Evolutionary conservation across 2,888 invertebrate species (phyloP).

Genomic region (Apodemia hepburni): DNA sequence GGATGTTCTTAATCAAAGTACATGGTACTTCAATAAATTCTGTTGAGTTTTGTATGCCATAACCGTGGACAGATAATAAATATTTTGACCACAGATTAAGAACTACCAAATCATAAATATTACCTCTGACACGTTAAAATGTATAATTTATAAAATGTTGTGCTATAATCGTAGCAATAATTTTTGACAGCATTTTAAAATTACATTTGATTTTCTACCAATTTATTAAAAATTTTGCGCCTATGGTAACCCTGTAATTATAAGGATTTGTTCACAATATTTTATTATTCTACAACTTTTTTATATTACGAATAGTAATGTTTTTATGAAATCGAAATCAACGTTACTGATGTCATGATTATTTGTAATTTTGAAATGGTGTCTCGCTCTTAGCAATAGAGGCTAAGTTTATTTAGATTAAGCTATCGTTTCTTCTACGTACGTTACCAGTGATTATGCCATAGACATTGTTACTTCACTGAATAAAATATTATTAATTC

Average conservation of each 20-base stretch:
- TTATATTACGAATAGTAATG: not conserved
- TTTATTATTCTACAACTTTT: not conserved
- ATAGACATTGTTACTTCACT: constrained; percentile 74
- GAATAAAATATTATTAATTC: constrained; percentile 57
- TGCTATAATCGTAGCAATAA: constrained; percentile 14
- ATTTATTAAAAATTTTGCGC: not conserved
- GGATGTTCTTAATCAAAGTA: constrained; percentile 5
- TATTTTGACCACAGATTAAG: not conserved
- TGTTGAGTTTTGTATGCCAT: no score
- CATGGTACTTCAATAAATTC: not conserved
- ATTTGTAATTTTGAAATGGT: constrained; percentile 2
- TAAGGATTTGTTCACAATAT: not conserved
- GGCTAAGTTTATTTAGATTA: constrained; percentile 51
- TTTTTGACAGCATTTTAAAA: constrained; percentile 1
- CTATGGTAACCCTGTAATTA: not conserved
- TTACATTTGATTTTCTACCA: not conserved
- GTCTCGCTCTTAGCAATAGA: constrained; percentile 38
- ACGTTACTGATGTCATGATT: not conserved
- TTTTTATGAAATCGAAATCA: not conserved
- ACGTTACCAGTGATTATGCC: constrained; percentile 78
- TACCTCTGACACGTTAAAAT: constrained; percentile 2
- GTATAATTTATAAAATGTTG: constrained; percentile 12
- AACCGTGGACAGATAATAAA: not conserved
- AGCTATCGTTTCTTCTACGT: constrained; percentile 49
- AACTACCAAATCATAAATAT: constrained; percentile 2